Percentiles rank a stretch among this genome's conserved stretches.
Conservation (phyloP, 2,113 vertebrate species). For the Stigmatopora argus region DNA sequence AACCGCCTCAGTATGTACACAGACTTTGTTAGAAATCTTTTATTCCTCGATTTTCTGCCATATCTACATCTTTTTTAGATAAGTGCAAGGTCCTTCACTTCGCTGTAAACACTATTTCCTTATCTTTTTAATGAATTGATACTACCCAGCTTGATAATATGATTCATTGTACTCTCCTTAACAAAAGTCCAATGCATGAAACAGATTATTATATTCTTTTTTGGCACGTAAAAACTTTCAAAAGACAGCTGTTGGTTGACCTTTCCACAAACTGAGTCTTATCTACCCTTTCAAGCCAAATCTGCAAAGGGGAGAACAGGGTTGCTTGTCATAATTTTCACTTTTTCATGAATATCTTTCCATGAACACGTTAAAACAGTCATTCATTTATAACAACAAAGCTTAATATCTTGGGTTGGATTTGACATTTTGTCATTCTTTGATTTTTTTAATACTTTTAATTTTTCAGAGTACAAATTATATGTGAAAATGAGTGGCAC, state of each 20-base stretch:
- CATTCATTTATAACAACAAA: too few relatives aligned
- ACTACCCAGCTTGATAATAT: slow-evolving; percentile 28
- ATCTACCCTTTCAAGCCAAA: slow-evolving; percentile 50
- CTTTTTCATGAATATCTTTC: too few relatives aligned
- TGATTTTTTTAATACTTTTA: too few relatives aligned
- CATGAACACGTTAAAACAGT: too few relatives aligned
- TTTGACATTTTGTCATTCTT: too few relatives aligned
- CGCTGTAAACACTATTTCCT: slow-evolving; percentile 12
- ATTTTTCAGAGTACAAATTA: too few relatives aligned
- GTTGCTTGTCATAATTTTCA: too few relatives aligned
- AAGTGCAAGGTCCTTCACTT: slow-evolving; percentile 22
- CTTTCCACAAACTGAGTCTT: slow-evolving; percentile 49
- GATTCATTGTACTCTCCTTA: slow-evolving; percentile 13
- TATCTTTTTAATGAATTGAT: slow-evolving; percentile 12
- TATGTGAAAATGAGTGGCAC: too few relatives aligned
- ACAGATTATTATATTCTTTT: slow-evolving; percentile 8
- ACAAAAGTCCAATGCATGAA: slow-evolving; percentile 40
- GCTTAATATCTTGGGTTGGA: too few relatives aligned
- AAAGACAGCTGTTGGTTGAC: slow-evolving; percentile 35
- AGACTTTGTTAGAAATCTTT: slow-evolving; percentile 11
- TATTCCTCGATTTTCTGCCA: slow-evolving; percentile 13
- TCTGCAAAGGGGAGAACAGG: slow-evolving; percentile 21
- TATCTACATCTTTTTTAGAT: slow-evolving; percentile 38
- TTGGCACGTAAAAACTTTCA: slow-evolving; percentile 31
- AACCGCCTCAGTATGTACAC: slow-evolving; percentile 2